These are phyloP conservation scores for Mnemiopsis leidyi DNA, from an alignment of 37 sponge, comb jelly and placozoan species.

Conservation along the genomic window DNA sequence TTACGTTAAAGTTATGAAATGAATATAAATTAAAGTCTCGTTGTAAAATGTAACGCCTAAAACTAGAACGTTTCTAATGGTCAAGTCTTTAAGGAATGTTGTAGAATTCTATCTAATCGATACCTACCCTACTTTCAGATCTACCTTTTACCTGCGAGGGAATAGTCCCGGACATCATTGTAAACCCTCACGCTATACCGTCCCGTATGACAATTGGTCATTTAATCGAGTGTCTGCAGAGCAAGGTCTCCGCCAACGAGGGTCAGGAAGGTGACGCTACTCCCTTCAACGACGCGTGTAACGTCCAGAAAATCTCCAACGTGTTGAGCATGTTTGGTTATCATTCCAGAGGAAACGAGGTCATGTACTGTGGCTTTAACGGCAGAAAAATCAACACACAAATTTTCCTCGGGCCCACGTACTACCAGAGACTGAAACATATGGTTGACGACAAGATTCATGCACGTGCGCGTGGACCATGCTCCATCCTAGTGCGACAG, in stretches of 20 bases:
- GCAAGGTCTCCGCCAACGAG: conserved; percentile 98
- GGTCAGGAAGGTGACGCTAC: conserved; percentile 99
- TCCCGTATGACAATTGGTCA: conserved; percentile 99
- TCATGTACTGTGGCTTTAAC: conserved; percentile 96
- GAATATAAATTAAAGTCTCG: too few relatives aligned
- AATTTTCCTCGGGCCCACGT: conserved; percentile 98
- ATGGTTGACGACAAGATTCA: conserved; percentile 99
- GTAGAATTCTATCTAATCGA: too few relatives aligned
- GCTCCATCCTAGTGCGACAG: conserved; percentile 92
- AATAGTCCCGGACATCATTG: conserved; percentile 94
- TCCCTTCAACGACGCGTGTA: conserved; percentile 98
- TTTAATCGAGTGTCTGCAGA: conserved; percentile 98
- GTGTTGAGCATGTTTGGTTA: conserved; percentile 90
- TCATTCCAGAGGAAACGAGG: conserved; percentile 97
- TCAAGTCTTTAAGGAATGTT: too few relatives aligned
- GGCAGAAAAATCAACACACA: conserved; percentile 99
- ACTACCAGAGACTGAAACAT: conserved; percentile 99
- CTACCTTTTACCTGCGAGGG: conserved; percentile 99
- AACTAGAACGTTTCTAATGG: too few relatives aligned
- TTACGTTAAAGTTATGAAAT: background rate
- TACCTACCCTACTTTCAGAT: conserved; percentile 66
- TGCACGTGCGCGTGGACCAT: conserved; percentile 95
- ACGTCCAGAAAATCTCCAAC: conserved; percentile 97
- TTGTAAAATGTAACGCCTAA: too few relatives aligned
- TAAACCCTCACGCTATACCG: conserved; percentile 99